Evolutionary conservation across 2,888 invertebrate genomes (phyloP).

Genomic region (Cephonodes hylas): DNA sequence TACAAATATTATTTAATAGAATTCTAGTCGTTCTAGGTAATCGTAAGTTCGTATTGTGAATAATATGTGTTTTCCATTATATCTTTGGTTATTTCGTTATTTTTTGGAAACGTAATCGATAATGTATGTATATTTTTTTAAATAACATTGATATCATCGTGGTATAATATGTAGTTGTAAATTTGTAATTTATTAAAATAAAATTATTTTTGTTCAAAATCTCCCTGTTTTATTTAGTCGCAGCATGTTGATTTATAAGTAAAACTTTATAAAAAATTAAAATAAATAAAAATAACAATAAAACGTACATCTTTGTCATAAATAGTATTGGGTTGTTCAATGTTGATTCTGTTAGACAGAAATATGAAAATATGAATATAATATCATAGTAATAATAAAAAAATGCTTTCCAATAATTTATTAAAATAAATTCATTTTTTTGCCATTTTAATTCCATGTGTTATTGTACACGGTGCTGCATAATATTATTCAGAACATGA

Average conservation of each 20-base stretch:
- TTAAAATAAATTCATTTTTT: background rate
- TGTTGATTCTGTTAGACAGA: too few species aligned
- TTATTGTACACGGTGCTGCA: too few species aligned
- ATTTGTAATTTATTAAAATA: background rate
- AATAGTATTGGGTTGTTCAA: too few species aligned
- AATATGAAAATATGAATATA: too few species aligned
- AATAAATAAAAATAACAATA: too few species aligned
- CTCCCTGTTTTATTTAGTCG: background rate
- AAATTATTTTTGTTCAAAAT: background rate
- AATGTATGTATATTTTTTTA: background rate
- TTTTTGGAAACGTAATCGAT: background rate
- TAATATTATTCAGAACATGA: too few species aligned
- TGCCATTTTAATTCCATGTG: background rate
- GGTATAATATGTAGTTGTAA: background rate
- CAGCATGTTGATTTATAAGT: background rate
- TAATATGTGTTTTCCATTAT: background rate
- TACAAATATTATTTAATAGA: constrained; percentile 3
- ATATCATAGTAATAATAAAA: too few species aligned
- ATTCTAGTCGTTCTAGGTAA: constrained; percentile 9
- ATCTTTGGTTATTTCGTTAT: background rate
- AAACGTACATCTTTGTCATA: too few species aligned
- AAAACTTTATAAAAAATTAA: too few species aligned
- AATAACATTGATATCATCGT: background rate
- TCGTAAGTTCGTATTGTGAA: background rate
- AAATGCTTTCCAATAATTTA: background rate